phyloP scores from a whole-genome alignment of 2,113 vertebrate species.

The Chaenogobius annularis region DNA sequence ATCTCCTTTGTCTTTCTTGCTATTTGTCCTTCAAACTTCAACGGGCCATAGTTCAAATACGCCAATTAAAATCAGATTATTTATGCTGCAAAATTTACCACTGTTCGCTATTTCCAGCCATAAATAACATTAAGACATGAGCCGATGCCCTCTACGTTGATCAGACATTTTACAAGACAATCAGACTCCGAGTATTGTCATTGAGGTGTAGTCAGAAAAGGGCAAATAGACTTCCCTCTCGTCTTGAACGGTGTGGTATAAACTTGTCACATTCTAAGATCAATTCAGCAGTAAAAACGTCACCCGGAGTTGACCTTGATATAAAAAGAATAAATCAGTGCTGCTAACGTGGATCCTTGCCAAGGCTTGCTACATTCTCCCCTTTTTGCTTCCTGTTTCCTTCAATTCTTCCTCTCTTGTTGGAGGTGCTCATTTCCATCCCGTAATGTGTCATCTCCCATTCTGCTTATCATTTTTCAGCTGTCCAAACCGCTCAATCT shows the following conservation, averaged over 20 bases:
- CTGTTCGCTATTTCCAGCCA: not conserved
- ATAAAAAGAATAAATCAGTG: conserved; percentile 45
- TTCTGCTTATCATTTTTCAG: conserved; percentile 7
- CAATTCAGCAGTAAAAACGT: conserved; percentile 8
- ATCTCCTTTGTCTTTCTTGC: not conserved
- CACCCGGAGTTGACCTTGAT: conserved; percentile 12
- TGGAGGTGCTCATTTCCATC: conserved; percentile 3
- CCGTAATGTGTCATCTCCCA: conserved; percentile 7
- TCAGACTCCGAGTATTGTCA: conserved; percentile 14
- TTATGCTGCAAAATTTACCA: not conserved
- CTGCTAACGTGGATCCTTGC: conserved; percentile 55
- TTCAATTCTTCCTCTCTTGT: conserved; percentile 3
- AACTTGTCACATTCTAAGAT: conserved; percentile 10
- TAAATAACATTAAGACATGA: conserved; percentile 1
- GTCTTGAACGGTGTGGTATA: not conserved
- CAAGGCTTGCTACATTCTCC: conserved; percentile 56
- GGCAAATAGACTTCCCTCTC: conserved; percentile 6
- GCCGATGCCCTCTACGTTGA: not conserved
- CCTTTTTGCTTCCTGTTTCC: conserved; percentile 27
- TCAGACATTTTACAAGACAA: conserved; percentile 7
- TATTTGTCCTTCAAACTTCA: not conserved
- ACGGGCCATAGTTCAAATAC: not conserved
- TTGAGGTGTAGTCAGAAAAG: conserved; percentile 8
- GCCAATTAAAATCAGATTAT: not conserved
- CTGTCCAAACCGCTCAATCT: conserved; percentile 5